These are phyloP conservation scores for Drosophila watanabei DNA, from an alignment of 1,140 invertebrate genomes.

Conservation along the genomic window DNA sequence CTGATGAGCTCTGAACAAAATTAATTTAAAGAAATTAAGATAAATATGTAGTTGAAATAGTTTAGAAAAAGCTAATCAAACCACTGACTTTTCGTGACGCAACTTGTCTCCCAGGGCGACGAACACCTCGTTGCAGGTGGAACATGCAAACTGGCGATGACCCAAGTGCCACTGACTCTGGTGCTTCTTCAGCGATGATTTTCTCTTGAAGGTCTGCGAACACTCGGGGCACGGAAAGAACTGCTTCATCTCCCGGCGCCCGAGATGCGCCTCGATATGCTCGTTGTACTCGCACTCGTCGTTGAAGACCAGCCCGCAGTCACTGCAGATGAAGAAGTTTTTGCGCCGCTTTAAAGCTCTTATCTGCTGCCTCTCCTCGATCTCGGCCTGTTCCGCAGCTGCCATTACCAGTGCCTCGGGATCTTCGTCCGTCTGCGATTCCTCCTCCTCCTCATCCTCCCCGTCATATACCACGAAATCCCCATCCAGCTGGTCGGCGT, in stretches of 20 bases:
- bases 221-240: slow-evolving; percentile 63
- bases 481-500: slow-evolving; percentile 44
- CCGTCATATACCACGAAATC: background rate
- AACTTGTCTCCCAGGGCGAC: slow-evolving; percentile 34
- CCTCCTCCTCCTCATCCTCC: background rate
- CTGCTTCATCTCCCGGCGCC: slow-evolving; percentile 18
- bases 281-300: slow-evolving; percentile 37
- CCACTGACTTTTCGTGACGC: slow-evolving; percentile 56
- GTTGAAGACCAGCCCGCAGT: slow-evolving; percentile 57
- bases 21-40: background rate
- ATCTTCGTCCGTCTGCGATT: background rate
- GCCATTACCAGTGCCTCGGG: slow-evolving; percentile 21
- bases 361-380: slow-evolving; percentile 29
- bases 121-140: slow-evolving; percentile 50
- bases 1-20: slow-evolving; percentile 48
- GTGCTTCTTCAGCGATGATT: slow-evolving; percentile 29
- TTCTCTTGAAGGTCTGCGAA: slow-evolving; percentile 21
- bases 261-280: slow-evolving; percentile 38
- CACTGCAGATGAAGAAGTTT: slow-evolving; percentile 69
- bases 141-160: slow-evolving; percentile 39
- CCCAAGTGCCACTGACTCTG: slow-evolving; percentile 16
- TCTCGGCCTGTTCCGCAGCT: slow-evolving; percentile 13
- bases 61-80: background rate
- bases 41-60: background rate
- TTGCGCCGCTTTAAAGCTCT: slow-evolving; percentile 39